These are phyloP conservation scores for Odontomyia ornata DNA, from an alignment of 2,888 invertebrate species.

Conservation along the genomic window DNA sequence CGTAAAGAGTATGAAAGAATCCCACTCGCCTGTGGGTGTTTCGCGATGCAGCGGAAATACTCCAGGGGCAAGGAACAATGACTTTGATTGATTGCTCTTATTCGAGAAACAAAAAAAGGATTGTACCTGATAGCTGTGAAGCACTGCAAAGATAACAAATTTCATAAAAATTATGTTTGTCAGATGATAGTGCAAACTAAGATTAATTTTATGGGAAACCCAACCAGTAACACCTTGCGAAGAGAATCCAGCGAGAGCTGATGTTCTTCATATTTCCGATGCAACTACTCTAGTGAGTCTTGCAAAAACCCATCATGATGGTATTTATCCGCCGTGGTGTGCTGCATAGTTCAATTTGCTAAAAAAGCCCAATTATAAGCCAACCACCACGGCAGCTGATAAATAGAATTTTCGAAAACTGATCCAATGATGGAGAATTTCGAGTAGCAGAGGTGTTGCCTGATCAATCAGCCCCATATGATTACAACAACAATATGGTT, in stretches of 20 bases:
- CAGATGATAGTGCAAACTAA: conserved; percentile 77
- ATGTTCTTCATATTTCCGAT: conserved; percentile 81
- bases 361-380: too few species aligned
- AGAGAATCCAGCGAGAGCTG: conserved; percentile 79
- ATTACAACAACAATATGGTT: too few species aligned
- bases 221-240: conserved; percentile 92
- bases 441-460: too few species aligned
- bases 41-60: conserved; percentile 75
- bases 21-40: conserved; percentile 73
- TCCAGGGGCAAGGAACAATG: conserved; percentile 81
- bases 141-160: conserved; percentile 91
- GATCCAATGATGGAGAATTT: too few species aligned
- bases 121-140: conserved; percentile 73
- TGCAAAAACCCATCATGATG: too few species aligned
- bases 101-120: conserved; percentile 84
- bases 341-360: too few species aligned
- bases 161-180: conserved; percentile 87
- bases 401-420: too few species aligned
- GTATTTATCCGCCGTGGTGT: too few species aligned
- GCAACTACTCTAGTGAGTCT: too few species aligned
- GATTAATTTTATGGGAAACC: conserved; percentile 86
- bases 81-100: conserved; percentile 74
- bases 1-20: conserved; percentile 67
- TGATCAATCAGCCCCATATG: too few species aligned
- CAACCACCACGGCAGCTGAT: too few species aligned